These are phyloP conservation scores for Tetranychus urticae DNA, from an alignment of 1,140 invertebrate genomes.

Conservation along the genomic window DNA sequence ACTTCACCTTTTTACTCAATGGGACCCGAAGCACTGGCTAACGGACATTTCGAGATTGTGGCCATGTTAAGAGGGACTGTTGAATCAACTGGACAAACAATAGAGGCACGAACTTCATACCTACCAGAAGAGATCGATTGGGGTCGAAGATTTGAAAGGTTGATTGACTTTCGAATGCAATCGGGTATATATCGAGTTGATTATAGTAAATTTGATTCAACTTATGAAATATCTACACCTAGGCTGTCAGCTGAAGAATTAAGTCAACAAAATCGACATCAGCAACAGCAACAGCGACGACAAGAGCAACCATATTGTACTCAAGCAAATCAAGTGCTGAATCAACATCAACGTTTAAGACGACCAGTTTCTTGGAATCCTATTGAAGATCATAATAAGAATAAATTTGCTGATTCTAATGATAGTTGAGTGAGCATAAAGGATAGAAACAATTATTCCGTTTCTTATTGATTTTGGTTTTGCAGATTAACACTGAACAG, in stretches of 20 bases:
- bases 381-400: too few species aligned
- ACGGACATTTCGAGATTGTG: constrained; percentile 80
- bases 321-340: too few species aligned
- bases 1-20: constrained; percentile 64
- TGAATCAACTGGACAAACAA: constrained; percentile 9
- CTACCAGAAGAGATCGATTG: constrained; percentile 75
- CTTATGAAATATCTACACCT: constrained; percentile 68
- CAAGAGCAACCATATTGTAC: too few species aligned
- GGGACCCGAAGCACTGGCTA: constrained; percentile 58
- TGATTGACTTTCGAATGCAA: constrained; percentile 74
- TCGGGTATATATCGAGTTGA: constrained; percentile 78
- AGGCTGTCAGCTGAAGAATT: constrained; percentile 63
- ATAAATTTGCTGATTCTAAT: too few species aligned
- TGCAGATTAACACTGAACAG: too few species aligned
- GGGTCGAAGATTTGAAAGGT: constrained; percentile 60
- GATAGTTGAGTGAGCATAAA: too few species aligned
- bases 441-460: too few species aligned
- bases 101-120: constrained; percentile 48
- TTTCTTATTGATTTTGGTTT: too few species aligned
- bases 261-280: constrained; percentile 20
- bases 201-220: constrained; percentile 77
- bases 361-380: too few species aligned
- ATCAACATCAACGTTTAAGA: too few species aligned
- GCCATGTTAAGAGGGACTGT: constrained; percentile 52
- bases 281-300: too few species aligned